Conservation (phyloP, 2,797 vertebrate genomes). For the Podargus strigoides region DNA sequence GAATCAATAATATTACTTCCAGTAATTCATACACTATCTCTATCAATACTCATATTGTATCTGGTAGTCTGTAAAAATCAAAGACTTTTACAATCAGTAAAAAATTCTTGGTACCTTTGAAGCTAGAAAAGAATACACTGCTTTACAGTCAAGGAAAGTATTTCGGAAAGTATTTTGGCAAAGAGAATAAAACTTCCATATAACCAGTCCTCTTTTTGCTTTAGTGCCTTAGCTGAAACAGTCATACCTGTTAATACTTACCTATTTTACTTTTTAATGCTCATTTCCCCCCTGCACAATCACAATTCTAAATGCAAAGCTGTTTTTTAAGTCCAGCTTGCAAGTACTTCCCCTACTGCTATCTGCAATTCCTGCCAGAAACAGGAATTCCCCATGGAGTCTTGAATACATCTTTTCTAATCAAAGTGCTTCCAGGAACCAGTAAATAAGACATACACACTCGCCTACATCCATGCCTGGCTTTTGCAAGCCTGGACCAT, state of each 20-base stretch:
- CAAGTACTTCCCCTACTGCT: fast-evolving
- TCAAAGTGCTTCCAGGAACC: not conserved
- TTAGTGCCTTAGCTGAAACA: not conserved
- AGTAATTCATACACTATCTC: not conserved
- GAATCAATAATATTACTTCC: not conserved
- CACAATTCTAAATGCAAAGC: not conserved
- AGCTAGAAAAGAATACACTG: not conserved
- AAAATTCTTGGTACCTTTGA: not conserved
- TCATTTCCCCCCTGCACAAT: not conserved
- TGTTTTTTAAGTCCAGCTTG: not conserved
- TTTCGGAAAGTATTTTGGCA: not conserved
- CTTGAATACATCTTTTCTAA: not conserved
- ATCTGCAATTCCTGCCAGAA: not conserved
- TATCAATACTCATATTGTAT: not conserved
- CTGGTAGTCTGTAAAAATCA: not conserved
- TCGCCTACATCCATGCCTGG: too few relatives aligned
- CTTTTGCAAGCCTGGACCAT: not conserved
- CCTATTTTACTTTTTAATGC: not conserved
- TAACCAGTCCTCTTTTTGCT: not conserved
- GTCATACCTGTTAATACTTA: not conserved
- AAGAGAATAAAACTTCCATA: not conserved
- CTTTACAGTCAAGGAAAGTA: not conserved
- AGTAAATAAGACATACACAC: fast-evolving
- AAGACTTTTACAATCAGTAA: not conserved
- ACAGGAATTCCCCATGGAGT: not conserved